A percentile compares a stretch with the other conserved stretches of the same genome.
phyloP scores from a whole-genome alignment of 1,140 invertebrate genomes.

The Meloidogyne floridensis region DNA sequence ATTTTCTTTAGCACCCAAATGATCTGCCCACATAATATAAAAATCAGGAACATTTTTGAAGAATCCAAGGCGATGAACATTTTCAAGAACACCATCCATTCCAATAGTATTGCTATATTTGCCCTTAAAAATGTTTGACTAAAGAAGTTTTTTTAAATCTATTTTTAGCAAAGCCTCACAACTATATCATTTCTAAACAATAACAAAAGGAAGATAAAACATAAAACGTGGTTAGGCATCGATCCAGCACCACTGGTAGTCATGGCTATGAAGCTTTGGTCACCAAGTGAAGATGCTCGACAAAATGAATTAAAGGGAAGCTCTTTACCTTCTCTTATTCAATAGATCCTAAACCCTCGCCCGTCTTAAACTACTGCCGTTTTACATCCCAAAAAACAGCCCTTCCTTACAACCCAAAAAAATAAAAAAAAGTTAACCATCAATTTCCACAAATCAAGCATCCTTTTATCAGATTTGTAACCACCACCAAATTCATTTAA shows the following conservation, averaged over 20 bases:
- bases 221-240: too few relatives aligned
- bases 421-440: slow-evolving; percentile 21
- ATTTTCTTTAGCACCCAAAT: slow-evolving; percentile 34
- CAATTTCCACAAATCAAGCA: slow-evolving; percentile 39
- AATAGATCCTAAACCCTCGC: too few relatives aligned
- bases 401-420: background rate
- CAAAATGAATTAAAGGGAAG: too few relatives aligned
- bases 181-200: too few relatives aligned
- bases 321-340: too few relatives aligned
- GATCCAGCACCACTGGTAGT: too few relatives aligned
- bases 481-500: slow-evolving; percentile 33
- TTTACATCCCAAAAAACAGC: background rate
- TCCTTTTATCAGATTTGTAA: slow-evolving; percentile 25
- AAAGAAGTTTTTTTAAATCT: too few relatives aligned
- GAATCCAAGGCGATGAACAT: slow-evolving; percentile 32
- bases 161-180: too few relatives aligned
- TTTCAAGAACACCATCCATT: slow-evolving; percentile 43
- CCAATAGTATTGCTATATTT: slow-evolving; percentile 37
- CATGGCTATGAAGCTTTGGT: too few relatives aligned
- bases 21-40: slow-evolving; percentile 34
- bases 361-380: too few relatives aligned
- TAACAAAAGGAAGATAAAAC: too few relatives aligned
- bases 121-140: slow-evolving; percentile 28
- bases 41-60: slow-evolving; percentile 30
- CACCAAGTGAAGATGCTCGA: too few relatives aligned